Evolutionary conservation across 2,113 vertebrate species (phyloP).

Genomic region (Monopterus albus): DNA sequence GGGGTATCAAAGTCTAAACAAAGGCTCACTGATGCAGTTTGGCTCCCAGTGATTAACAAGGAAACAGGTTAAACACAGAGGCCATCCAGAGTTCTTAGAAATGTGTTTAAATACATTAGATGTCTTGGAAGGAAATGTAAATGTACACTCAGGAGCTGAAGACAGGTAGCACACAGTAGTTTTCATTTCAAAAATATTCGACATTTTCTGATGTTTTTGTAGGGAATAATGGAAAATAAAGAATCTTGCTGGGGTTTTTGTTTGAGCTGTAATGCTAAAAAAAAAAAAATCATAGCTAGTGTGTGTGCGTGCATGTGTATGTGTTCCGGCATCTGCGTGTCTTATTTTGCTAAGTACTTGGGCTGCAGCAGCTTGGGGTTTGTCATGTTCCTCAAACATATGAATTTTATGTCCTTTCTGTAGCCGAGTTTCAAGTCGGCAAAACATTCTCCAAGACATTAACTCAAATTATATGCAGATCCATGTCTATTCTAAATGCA

Average conservation of each 20-base stretch:
- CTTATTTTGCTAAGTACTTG: slow-evolving; percentile 19
- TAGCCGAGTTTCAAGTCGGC: slow-evolving; percentile 9
- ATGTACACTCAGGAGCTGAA: slow-evolving; percentile 17
- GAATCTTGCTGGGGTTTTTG: neutral
- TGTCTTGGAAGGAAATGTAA: slow-evolving; percentile 26
- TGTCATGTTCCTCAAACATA: slow-evolving; percentile 32
- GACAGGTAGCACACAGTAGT: neutral
- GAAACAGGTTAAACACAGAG: slow-evolving; percentile 71
- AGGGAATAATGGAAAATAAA: neutral
- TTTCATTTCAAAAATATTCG: too few relatives aligned
- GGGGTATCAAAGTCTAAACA: slow-evolving; percentile 71
- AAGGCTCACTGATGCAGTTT: slow-evolving; percentile 49
- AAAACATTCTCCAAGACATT: slow-evolving; percentile 46
- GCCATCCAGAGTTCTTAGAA: slow-evolving; percentile 35
- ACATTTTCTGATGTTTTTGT: neutral
- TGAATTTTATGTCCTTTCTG: slow-evolving; percentile 23
- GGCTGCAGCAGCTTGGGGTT: slow-evolving; percentile 18
- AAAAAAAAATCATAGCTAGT: neutral
- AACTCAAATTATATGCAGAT: slow-evolving; percentile 58
- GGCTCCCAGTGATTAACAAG: slow-evolving; percentile 65
- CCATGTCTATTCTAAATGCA: slow-evolving; percentile 27
- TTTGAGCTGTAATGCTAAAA: neutral
- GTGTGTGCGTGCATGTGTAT: slow-evolving; percentile 7
- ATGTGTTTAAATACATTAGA: slow-evolving; percentile 55
- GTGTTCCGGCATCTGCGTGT: slow-evolving; percentile 10